These are phyloP conservation scores for Siniperca obscura DNA, from an alignment of 2,797 vertebrate species.

Conservation along the genomic window DNA sequence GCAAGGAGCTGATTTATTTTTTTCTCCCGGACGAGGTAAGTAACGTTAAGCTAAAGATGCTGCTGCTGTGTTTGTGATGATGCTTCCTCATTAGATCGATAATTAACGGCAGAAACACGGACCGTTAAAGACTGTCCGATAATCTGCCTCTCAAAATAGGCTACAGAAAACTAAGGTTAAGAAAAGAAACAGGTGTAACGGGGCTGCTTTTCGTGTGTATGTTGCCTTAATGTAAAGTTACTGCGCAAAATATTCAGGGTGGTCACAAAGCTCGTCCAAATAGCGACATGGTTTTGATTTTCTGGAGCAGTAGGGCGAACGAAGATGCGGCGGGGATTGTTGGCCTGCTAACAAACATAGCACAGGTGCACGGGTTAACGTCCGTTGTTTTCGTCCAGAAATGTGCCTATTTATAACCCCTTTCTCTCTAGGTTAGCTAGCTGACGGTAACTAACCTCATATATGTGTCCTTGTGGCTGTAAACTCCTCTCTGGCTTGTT, in stretches of 20 bases:
- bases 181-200: rapidly evolving
- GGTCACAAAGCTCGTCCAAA: background rate
- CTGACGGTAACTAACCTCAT: too few relatives aligned
- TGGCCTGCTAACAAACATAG: background rate
- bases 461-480: slow-evolving; percentile 1
- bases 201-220: background rate
- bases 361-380: background rate
- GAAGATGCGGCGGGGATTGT: background rate
- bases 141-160: rapidly evolving
- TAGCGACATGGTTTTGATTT: slow-evolving; percentile 28
- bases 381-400: background rate
- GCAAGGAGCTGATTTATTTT: slow-evolving; percentile 14
- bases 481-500: background rate
- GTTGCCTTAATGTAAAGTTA: background rate
- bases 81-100: slow-evolving; percentile 15
- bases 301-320: background rate
- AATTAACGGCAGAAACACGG: background rate
- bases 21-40: slow-evolving; percentile 52
- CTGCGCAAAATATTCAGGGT: slow-evolving; percentile 14
- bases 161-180: background rate
- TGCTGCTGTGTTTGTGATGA: slow-evolving; percentile 6
- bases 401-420: background rate
- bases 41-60: slow-evolving; percentile 31
- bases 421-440: background rate
- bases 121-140: too few relatives aligned